A percentile compares a stretch with the other conserved stretches of the same genome.
Evolutionary conservation across 2,113 vertebrate genomes (phyloP).

Genomic region (Panthera uncia): DNA sequence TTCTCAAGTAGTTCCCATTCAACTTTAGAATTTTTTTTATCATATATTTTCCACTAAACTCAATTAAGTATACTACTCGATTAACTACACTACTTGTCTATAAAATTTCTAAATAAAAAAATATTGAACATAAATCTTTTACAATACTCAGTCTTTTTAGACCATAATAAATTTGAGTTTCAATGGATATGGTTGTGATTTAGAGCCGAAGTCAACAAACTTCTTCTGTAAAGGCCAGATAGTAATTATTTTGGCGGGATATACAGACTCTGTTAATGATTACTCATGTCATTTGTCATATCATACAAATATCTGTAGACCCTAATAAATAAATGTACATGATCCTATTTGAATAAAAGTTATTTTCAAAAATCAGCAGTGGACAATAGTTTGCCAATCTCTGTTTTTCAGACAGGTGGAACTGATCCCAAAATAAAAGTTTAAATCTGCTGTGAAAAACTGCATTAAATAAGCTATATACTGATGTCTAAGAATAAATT

Average conservation of each 20-base stretch:
- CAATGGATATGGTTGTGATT: not conserved
- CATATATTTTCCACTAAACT: not conserved
- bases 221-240: not conserved
- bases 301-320: not conserved
- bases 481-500: not conserved
- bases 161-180: not conserved
- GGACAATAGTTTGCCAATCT: not conserved
- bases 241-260: not conserved
- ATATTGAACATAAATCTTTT: not conserved
- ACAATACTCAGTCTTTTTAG: not conserved
- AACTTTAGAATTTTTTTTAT: not conserved
- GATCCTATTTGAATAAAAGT: not conserved
- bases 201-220: not conserved
- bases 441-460: not conserved
- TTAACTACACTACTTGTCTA: not conserved
- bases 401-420: not conserved
- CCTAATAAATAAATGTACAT: not conserved
- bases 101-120: not conserved
- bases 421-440: not conserved
- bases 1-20: not conserved
- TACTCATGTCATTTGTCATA: not conserved
- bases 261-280: not conserved
- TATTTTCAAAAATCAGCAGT: not conserved
- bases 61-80: not conserved
- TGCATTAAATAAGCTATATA: not conserved